A percentile compares a stretch with the other conserved stretches of the same genome.
Conservation (phyloP, 2,888 invertebrate species). For the Therioaphis trifolii region DNA sequence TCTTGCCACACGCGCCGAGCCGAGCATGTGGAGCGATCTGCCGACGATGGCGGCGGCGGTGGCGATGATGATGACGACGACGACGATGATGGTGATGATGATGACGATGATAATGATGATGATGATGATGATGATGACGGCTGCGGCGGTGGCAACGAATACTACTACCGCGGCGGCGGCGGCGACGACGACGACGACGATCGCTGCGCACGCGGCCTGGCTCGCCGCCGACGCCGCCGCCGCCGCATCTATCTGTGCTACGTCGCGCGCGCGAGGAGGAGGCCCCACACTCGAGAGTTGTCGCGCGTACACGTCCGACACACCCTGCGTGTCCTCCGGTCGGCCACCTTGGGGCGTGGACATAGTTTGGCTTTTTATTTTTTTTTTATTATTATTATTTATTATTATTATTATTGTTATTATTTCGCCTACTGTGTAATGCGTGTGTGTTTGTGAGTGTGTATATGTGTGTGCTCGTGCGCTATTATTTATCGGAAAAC, state of each 20-base stretch:
- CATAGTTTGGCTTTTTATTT: constrained; percentile 43
- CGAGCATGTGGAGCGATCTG: constrained; percentile 55
- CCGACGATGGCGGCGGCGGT: constrained; percentile 20
- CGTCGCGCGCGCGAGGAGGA: constrained; percentile 44
- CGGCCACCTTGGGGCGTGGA: constrained; percentile 60
- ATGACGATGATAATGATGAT: neutral
- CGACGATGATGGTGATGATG: no score
- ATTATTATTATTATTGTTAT: constrained; percentile 28
- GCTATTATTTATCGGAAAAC: constrained; percentile 2
- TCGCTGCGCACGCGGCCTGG: constrained; percentile 51
- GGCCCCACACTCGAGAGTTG: constrained; percentile 60
- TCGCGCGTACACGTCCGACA: constrained; percentile 62
- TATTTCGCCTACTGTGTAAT: constrained; percentile 11
- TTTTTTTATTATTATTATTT: constrained; percentile 40
- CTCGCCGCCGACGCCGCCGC: constrained; percentile 45
- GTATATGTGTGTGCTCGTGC: neutral
- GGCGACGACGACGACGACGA: constrained; percentile 7
- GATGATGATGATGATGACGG: neutral
- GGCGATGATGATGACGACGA: no score
- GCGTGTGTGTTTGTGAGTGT: neutral
- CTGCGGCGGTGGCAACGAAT: constrained; percentile 9
- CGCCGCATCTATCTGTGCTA: constrained; percentile 55
- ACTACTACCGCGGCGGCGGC: neutral
- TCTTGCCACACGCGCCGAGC: constrained; percentile 15
- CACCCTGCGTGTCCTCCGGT: constrained; percentile 60